Base-by-base conservation (phyloP, 2,797 vertebrate genomes). In the Trachops cirrhosus region DNA sequence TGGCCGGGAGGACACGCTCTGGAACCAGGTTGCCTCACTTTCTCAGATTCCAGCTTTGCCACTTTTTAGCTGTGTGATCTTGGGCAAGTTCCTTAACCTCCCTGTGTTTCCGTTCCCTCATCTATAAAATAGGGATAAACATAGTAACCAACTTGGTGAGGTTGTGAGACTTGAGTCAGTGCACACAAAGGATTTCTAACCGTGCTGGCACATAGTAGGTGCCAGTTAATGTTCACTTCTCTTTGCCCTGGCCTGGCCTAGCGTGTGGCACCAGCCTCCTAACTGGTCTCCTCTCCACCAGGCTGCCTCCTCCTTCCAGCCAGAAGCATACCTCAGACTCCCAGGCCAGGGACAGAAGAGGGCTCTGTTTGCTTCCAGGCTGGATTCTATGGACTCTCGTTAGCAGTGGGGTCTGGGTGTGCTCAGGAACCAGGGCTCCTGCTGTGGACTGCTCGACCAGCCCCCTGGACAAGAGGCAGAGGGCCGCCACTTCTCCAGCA, bases 51-150 rank as follows among this genome's bases (percentile, higher is more conserved):
- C 48, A 78, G 24, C 57, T 52, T 71, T 46, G 77, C 88, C 32
- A 2, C 48, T 78, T 89, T 18, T 4, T 54, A 89, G 50, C 79
- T 67, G 52, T 59, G 8, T 77, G 34, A 70, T 48, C 54, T 90
- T 37, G 50, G 71, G 21, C 83, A 64, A 64, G 52, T 89, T 70
- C 41, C 12, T 19, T 83, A 26, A n/a, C 77, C 44, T 73, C 48
- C 11, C 78, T 93, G 19, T 75, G 29, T 83, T 71, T 95, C 34
- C 3, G 18, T 79, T 93, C 91, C 67, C 59, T 95, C 14, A 0
- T 70, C 57, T 82, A 1, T 91, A 71, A 91, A 86, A 29, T 8
- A 78, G 46, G 21, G 22, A 39, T 68, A 52, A 68, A 71, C 64
- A 37, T n/a, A 80, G 70, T 39, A 22, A 46, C 80, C n/a, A 24